Evolutionary conservation across 2,888 invertebrate genomes (phyloP).

Genomic region (Melipona beecheii): DNA sequence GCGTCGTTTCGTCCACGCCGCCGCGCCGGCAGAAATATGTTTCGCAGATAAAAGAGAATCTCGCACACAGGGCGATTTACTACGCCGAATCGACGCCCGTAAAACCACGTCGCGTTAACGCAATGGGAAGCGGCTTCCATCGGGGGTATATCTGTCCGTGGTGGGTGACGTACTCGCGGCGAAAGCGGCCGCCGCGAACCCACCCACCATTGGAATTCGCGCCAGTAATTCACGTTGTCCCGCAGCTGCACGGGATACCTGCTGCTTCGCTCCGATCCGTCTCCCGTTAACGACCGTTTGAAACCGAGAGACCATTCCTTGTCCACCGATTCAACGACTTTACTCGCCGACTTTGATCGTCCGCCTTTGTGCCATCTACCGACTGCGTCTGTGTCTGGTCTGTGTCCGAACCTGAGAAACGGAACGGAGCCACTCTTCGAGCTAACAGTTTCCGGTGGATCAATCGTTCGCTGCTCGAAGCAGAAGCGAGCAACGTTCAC

Average conservation of each 20-base stretch:
- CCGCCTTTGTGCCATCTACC: neutral
- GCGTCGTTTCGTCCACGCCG: conserved; percentile 4
- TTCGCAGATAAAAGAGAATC: conserved; percentile 36
- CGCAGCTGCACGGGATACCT: conserved; percentile 40
- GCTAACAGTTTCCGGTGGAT: conserved; percentile 19
- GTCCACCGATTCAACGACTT: neutral
- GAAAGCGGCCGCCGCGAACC: conserved; percentile 43
- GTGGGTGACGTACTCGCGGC: conserved; percentile 52
- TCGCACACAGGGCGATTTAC: conserved; percentile 37
- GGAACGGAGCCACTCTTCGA: neutral
- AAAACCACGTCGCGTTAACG: conserved; percentile 51
- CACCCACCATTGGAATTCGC: conserved; percentile 71
- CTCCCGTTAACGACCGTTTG: conserved; percentile 19
- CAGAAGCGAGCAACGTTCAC: neutral
- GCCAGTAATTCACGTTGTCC: conserved; percentile 78
- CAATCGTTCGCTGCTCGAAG: neutral
- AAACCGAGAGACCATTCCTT: conserved; percentile 8
- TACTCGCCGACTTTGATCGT: neutral
- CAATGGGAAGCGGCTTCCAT: conserved; percentile 20
- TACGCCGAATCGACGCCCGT: conserved; percentile 43
- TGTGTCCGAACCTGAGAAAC: neutral
- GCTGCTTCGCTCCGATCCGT: conserved; percentile 35
- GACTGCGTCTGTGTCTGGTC: too few relatives aligned
- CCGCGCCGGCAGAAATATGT: conserved; percentile 8
- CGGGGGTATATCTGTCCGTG: conserved; percentile 47